These are phyloP conservation scores for Embidobia sp. DNA, from an alignment of 2,888 invertebrate species.

Conservation along the genomic window DNA sequence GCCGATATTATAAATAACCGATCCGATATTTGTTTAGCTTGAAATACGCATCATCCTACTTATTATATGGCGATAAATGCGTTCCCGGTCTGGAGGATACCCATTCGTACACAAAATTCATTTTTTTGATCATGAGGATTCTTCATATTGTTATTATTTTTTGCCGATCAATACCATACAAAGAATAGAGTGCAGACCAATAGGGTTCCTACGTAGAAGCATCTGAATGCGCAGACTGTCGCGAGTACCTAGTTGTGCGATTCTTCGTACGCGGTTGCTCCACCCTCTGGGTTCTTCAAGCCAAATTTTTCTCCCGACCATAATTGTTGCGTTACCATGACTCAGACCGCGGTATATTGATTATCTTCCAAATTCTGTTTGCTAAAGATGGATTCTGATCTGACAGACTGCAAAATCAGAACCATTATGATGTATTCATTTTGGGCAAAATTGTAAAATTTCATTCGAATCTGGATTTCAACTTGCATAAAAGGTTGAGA, in stretches of 20 bases:
- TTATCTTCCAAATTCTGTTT: slow-evolving; percentile 42
- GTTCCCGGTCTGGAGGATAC: slow-evolving; percentile 68
- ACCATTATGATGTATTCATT: neutral
- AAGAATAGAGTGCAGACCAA: slow-evolving; percentile 76
- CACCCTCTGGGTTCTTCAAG: slow-evolving; percentile 70
- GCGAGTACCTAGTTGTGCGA: slow-evolving; percentile 68
- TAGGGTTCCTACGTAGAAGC: slow-evolving; percentile 74
- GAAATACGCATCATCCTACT: slow-evolving; percentile 36
- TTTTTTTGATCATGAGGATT: slow-evolving; percentile 65
- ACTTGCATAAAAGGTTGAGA: too few species aligned
- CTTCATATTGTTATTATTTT: slow-evolving; percentile 77
- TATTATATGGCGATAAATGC: slow-evolving; percentile 71
- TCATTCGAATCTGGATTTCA: too few species aligned
- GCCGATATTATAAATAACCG: neutral
- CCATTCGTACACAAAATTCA: slow-evolving; percentile 58
- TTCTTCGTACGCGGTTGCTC: slow-evolving; percentile 65
- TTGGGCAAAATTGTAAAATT: too few species aligned
- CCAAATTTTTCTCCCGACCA: slow-evolving; percentile 71
- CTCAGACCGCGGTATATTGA: slow-evolving; percentile 76
- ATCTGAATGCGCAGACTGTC: slow-evolving; percentile 76
- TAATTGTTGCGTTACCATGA: slow-evolving; percentile 78
- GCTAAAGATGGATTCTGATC: neutral
- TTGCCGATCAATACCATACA: slow-evolving; percentile 80
- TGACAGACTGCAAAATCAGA: neutral
- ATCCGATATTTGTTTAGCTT: slow-evolving; percentile 67